Conservation (phyloP, 92 coral and sea anemone genomes). For the Diadumene lineata region DNA sequence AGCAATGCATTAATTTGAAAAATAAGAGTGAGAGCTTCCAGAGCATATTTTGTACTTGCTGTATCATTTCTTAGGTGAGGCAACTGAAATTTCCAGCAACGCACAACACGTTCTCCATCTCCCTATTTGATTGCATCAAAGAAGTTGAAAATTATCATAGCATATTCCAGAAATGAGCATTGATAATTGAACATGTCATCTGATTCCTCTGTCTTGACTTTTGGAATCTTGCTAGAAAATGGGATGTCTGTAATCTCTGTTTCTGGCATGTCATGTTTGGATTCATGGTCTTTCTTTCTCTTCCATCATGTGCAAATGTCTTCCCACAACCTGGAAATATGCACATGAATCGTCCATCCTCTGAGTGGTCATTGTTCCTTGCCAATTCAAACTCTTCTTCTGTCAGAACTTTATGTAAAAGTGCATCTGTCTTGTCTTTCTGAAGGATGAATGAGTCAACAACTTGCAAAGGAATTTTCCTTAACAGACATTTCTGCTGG, state of each 20-base stretch:
- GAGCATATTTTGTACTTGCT: conserved; percentile 62
- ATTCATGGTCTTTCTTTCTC: conserved; percentile 54
- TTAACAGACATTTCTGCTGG: conserved; percentile 46
- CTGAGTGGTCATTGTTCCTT: conserved; percentile 29
- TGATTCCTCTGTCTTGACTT: conserved; percentile 4
- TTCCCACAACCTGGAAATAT: no score
- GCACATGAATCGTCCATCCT: conserved; percentile 54
- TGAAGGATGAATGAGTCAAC: conserved; percentile 52
- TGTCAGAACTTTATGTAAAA: conserved; percentile 42
- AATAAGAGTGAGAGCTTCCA: conserved; percentile 58
- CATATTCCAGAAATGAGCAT: conserved; percentile 61
- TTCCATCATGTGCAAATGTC: conserved; percentile 60
- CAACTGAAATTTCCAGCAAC: conserved; percentile 71
- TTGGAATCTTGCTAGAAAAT: conserved; percentile 16
- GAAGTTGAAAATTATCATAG: conserved; percentile 56
- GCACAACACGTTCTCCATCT: conserved; percentile 55
- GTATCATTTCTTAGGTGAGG: conserved; percentile 55
- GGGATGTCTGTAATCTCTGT: conserved; percentile 27
- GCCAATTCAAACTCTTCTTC: conserved; percentile 38
- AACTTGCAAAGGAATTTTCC: conserved; percentile 48
- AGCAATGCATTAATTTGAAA: conserved; percentile 71
- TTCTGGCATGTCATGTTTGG: conserved; percentile 40
- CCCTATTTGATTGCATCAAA: conserved; percentile 63
- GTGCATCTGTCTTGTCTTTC: conserved; percentile 50
- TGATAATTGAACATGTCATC: conserved; percentile 64